A percentile compares a stretch with the other conserved stretches of the same genome.
Evolutionary conservation across 2,888 invertebrate genomes (phyloP).

Genomic region (Lycaena phlaeas): DNA sequence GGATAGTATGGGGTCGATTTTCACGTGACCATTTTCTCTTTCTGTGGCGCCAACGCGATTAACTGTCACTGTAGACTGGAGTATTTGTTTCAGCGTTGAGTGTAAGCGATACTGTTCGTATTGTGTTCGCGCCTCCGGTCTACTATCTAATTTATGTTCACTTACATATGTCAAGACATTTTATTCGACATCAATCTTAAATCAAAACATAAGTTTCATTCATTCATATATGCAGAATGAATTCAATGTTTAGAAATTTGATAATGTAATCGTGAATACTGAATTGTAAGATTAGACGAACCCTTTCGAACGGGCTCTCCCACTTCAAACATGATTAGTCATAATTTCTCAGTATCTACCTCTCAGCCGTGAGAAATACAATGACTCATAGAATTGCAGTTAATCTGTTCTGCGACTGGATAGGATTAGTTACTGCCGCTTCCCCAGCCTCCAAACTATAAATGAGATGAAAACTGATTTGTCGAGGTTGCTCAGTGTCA

Average conservation of each 20-base stretch:
- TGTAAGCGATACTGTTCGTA: conserved; percentile 62
- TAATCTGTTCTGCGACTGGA: conserved; percentile 20
- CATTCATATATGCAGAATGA: too few species aligned
- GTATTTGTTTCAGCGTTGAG: conserved; percentile 60
- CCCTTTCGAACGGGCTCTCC: conserved; percentile 18
- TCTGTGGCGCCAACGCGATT: conserved; percentile 57
- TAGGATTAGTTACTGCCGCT: conserved; percentile 14
- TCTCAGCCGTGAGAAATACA: conserved; percentile 34
- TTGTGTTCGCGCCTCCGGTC: conserved; percentile 59
- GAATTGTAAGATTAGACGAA: too few species aligned
- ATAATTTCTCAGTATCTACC: conserved; percentile 41
- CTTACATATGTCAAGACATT: too few species aligned
- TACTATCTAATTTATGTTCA: conserved; percentile 66
- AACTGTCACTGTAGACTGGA: conserved; percentile 43
- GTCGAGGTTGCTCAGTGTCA: conserved; percentile 14
- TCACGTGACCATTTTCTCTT: conserved; percentile 49
- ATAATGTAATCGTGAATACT: too few species aligned
- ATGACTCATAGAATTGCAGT: conserved; percentile 45
- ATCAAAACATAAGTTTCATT: too few species aligned
- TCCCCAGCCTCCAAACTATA: conserved; percentile 14
- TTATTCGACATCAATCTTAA: too few species aligned
- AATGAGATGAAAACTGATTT: conserved; percentile 19
- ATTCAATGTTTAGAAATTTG: too few species aligned
- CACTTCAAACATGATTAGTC: conserved; percentile 39
- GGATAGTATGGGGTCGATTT: conserved; percentile 41